Base-by-base conservation (phyloP, 2,797 vertebrate genomes). In the Rhinella marina region DNA sequence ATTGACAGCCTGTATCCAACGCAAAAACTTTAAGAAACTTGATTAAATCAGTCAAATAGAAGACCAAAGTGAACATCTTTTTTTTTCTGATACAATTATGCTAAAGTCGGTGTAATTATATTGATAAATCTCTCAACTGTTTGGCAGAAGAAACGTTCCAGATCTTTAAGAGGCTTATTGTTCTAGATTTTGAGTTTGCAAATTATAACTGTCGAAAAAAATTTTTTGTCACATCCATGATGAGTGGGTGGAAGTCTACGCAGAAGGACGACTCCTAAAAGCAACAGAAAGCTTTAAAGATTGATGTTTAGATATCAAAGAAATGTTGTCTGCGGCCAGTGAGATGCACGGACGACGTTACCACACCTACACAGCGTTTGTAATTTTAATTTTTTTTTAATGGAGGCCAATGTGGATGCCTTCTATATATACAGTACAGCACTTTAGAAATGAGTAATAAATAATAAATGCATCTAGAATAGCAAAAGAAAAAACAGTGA, bases 121-220 rank as follows among this genome's bases (percentile, higher is more conserved):
- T 75, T 75, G 72, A 52, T 75, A 52, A 13, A 23, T 75, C 2
- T 32, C 32, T 50, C 32, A 48, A 23, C 48, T 48, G 21, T 75
- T 52, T n/a, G n/a, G 12, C 11, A n/a, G 21, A n/a, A 12, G 41
- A 75, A 75, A 75, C 1, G 21, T 21, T 75, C 72, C 21, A 75
- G n/a, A 75, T 17, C 29, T 70, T 19, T 6, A 16, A 68, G 66
- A 68, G 8, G 29, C 27, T 70, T 70, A 70, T 23, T 75, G 41
- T 75, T 75, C 72, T 50, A 5, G 52, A 75, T 75, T 52, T 11
- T 50, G 41, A 21, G 8, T 50, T 13, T n/a, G 11, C 72, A 75
- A 75, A 75, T 75, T 75, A 75, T 75, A n/a, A 21, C 72, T 75
- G 41, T 75, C 68, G 21, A 72, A 72, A 1, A 72, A 72, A 1